Evolutionary conservation across 2,797 vertebrate species (phyloP).

Genomic region (Lacerta agilis): DNA sequence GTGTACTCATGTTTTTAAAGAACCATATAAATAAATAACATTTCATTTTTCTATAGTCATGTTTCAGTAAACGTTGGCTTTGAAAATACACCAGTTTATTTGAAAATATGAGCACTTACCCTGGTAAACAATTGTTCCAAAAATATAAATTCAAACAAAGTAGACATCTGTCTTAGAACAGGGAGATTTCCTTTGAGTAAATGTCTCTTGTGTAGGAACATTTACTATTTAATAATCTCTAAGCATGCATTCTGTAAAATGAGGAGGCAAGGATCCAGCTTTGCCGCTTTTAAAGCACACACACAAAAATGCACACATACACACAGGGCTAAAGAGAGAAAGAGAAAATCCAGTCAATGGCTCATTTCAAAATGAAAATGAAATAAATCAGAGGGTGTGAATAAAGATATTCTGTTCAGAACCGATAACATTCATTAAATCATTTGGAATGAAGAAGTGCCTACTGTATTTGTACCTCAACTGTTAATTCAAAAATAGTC

Average conservation of each 20-base stretch:
- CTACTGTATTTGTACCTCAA: constrained; percentile 28
- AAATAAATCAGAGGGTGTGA: constrained; percentile 13
- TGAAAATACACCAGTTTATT: background rate
- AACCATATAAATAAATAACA: background rate
- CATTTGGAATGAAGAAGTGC: constrained; percentile 34
- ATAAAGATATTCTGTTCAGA: constrained; percentile 31
- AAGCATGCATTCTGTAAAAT: constrained; percentile 5
- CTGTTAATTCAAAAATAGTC: constrained; percentile 52
- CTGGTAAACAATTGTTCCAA: background rate
- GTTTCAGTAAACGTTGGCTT: background rate
- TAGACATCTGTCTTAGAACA: background rate
- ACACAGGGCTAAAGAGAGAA: background rate
- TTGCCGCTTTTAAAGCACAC: constrained; percentile 15
- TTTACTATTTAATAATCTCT: constrained; percentile 12
- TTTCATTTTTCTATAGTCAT: background rate
- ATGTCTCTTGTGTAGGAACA: background rate
- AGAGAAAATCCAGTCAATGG: constrained; percentile 19
- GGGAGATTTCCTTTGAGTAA: background rate
- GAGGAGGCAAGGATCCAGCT: background rate
- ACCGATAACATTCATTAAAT: constrained; percentile 33
- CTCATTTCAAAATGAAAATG: constrained; percentile 17
- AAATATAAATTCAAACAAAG: constrained; percentile 1
- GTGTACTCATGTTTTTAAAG: background rate
- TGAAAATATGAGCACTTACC: background rate
- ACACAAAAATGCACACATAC: background rate